These are phyloP conservation scores for Spheniscus mendiculus DNA, from an alignment of 2,113 vertebrate genomes.

Conservation along the genomic window DNA sequence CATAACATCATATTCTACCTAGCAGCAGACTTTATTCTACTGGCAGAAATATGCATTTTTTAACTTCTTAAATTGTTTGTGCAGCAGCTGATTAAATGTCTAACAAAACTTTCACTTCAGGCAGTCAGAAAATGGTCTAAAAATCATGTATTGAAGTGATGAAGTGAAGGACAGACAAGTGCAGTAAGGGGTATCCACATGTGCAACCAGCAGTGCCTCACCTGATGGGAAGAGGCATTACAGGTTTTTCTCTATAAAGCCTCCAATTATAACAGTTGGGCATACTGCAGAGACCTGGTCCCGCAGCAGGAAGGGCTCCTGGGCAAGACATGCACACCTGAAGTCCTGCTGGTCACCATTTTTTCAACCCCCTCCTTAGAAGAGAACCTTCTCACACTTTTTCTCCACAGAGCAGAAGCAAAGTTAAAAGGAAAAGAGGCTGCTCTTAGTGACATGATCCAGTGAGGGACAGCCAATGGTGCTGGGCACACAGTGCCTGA, in stretches of 20 bases:
- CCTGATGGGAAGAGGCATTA: not conserved
- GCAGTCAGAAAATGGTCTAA: not conserved
- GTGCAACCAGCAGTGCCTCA: not conserved
- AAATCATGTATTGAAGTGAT: not conserved
- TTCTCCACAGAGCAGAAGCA: not conserved
- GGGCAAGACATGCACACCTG: not conserved
- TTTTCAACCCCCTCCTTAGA: not conserved
- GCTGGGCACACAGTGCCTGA: not conserved
- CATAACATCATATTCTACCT: not conserved
- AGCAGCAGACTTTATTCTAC: constrained; percentile 1
- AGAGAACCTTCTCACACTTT: not conserved
- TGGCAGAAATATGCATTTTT: not conserved
- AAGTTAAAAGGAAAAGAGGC: not conserved
- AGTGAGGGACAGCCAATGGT: not conserved
- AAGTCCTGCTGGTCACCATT: not conserved
- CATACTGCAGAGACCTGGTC: not conserved
- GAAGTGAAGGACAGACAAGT: not conserved
- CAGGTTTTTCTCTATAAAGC: not conserved
- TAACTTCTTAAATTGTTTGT: not conserved
- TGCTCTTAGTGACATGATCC: not conserved
- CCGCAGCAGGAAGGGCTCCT: not conserved
- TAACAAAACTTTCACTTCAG: constrained; percentile 38
- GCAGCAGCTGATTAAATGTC: not conserved
- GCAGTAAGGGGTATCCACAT: not conserved
- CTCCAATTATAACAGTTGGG: not conserved